phyloP scores from a whole-genome alignment of 2,888 invertebrate genomes.

The Limenitis arthemis region DNA sequence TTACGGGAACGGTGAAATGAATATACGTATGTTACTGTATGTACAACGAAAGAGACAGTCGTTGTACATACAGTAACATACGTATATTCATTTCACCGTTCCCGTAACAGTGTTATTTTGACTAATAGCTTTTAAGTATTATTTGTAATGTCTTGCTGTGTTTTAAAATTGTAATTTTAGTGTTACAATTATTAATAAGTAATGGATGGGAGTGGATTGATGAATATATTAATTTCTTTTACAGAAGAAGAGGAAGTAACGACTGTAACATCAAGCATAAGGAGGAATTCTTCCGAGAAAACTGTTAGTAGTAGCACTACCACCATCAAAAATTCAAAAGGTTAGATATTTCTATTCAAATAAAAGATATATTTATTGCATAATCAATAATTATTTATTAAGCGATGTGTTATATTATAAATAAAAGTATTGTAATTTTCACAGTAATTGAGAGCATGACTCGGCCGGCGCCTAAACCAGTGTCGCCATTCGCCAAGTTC shows the following conservation, averaged over 20 bases:
- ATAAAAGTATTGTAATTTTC: background rate
- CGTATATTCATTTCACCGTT: slow-evolving; percentile 47
- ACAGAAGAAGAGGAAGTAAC: slow-evolving; percentile 66
- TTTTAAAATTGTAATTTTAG: slow-evolving; percentile 48
- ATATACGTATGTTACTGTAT: slow-evolving; percentile 47
- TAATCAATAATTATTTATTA: too few relatives aligned
- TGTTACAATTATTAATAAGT: slow-evolving; percentile 3
- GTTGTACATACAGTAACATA: slow-evolving; percentile 56
- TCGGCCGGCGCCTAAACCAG: slow-evolving; percentile 74
- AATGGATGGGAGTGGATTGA: background rate
- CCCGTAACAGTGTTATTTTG: slow-evolving; percentile 64
- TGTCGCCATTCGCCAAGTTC: slow-evolving; percentile 93
- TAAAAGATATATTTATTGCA: too few relatives aligned
- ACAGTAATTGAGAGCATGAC: slow-evolving; percentile 71
- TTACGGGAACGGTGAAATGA: slow-evolving; percentile 58
- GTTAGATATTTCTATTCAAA: slow-evolving; percentile 34
- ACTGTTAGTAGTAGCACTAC: slow-evolving; percentile 72
- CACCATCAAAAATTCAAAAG: slow-evolving; percentile 72
- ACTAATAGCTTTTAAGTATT: slow-evolving; percentile 66
- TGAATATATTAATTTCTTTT: slow-evolving; percentile 25
- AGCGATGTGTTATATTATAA: too few relatives aligned
- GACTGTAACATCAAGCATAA: slow-evolving; percentile 62
- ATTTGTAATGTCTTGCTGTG: slow-evolving; percentile 57
- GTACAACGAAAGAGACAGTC: slow-evolving; percentile 55
- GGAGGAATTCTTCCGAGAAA: slow-evolving; percentile 68